Conservation (phyloP, 2,888 invertebrate species). For the Pteria penguin region DNA sequence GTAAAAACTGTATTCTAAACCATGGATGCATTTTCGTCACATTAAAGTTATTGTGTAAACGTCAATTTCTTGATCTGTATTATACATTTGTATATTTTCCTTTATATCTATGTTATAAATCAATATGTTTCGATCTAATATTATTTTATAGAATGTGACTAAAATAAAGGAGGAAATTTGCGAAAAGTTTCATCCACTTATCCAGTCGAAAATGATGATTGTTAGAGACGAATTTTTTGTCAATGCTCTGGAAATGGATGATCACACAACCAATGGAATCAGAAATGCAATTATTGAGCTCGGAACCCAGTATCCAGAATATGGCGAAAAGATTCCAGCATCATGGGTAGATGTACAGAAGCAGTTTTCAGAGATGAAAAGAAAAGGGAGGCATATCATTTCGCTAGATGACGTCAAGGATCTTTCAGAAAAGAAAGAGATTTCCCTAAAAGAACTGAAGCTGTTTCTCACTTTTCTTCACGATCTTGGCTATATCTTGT, state of each 20-base stretch:
- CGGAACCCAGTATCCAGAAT: background rate
- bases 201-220: background rate
- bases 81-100: no score
- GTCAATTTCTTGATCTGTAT: no score
- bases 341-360: background rate
- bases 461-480: background rate
- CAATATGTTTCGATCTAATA: no score
- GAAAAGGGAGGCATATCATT: background rate
- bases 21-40: no score
- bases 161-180: background rate
- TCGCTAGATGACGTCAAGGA: background rate
- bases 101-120: no score
- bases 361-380: background rate
- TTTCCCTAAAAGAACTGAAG: background rate
- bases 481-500: background rate
- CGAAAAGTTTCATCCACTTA: background rate
- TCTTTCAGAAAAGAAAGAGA: background rate
- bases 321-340: background rate
- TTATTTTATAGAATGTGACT: no score
- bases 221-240: background rate
- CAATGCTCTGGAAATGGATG: background rate
- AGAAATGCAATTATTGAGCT: background rate
- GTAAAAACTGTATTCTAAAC: no score
- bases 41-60: no score
- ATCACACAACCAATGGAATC: background rate